phyloP scores from a whole-genome alignment of 2,797 vertebrate species.

The Alcedo quadribrachys region DNA sequence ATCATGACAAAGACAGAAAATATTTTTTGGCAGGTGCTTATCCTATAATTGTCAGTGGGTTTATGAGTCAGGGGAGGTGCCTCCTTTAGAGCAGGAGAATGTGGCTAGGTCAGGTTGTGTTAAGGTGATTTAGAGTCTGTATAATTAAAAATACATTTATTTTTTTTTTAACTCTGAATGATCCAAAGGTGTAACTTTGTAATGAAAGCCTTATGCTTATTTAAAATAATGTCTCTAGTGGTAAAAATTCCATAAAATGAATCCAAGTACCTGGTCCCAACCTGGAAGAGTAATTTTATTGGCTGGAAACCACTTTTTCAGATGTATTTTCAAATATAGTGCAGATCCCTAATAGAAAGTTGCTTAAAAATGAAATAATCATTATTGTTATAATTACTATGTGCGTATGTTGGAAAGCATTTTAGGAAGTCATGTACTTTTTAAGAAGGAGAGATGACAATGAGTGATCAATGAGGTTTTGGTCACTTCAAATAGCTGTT shows the following conservation, averaged over 20 bases:
- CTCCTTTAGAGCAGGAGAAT: conserved; percentile 28
- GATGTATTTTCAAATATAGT: neutral
- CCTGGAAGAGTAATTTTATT: neutral
- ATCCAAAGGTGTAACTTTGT: neutral
- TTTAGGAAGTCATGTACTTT: conserved; percentile 18
- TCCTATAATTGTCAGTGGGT: conserved; percentile 49
- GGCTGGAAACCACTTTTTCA: neutral
- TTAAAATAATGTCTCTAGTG: neutral
- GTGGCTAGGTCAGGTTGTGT: conserved; percentile 3
- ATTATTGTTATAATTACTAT: neutral
- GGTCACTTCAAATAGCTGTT: conserved; percentile 9
- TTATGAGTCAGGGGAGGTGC: conserved; percentile 16
- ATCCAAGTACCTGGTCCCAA: neutral
- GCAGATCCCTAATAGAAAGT: neutral
- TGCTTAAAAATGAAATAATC: conserved; percentile 22
- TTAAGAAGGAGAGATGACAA: conserved; percentile 15
- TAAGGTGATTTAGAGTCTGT: conserved; percentile 33
- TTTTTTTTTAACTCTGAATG: neutral
- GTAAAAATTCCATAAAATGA: conserved; percentile 15
- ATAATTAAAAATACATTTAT: conserved; percentile 8
- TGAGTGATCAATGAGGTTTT: conserved; percentile 32
- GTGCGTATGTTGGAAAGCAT: neutral
- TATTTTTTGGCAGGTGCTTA: conserved; percentile 47
- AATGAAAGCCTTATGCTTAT: neutral
- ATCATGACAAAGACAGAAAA: conserved; percentile 47